Evolutionary conservation across 2,113 vertebrate genomes (phyloP).

Genomic region (Elgaria multicarinata): DNA sequence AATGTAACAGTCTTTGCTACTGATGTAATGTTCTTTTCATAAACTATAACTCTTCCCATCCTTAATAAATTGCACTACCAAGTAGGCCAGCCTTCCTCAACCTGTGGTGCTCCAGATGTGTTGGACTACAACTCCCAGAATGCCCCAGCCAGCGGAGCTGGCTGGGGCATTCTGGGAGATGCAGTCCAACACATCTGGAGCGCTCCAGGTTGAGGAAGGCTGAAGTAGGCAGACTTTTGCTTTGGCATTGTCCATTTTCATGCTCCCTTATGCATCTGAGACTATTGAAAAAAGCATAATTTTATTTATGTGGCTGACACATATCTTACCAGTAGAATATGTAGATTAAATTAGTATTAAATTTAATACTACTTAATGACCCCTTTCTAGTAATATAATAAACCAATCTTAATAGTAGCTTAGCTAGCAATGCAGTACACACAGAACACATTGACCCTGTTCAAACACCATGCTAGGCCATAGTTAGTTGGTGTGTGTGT

Average conservation of each 20-base stretch:
- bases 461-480: too few species aligned
- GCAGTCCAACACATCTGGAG: too few species aligned
- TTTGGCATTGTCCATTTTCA: neutral
- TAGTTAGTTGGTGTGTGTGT: too few species aligned
- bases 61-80: neutral
- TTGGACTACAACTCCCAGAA: too few species aligned
- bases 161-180: too few species aligned
- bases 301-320: neutral
- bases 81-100: too few species aligned
- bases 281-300: neutral
- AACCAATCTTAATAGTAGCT: neutral
- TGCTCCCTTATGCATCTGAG: neutral
- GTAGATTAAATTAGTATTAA: neutral
- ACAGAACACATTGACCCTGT: too few species aligned
- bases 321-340: neutral
- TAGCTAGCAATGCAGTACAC: too few species aligned
- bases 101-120: too few species aligned
- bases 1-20: neutral
- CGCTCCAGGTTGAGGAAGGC: too few species aligned
- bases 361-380: neutral
- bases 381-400: neutral
- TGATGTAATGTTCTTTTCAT: neutral
- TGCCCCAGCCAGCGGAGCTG: too few species aligned
- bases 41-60: neutral
- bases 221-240: neutral